These are phyloP conservation scores for Hemitrygon akajei DNA, from an alignment of 2,797 vertebrate species.

Conservation along the genomic window DNA sequence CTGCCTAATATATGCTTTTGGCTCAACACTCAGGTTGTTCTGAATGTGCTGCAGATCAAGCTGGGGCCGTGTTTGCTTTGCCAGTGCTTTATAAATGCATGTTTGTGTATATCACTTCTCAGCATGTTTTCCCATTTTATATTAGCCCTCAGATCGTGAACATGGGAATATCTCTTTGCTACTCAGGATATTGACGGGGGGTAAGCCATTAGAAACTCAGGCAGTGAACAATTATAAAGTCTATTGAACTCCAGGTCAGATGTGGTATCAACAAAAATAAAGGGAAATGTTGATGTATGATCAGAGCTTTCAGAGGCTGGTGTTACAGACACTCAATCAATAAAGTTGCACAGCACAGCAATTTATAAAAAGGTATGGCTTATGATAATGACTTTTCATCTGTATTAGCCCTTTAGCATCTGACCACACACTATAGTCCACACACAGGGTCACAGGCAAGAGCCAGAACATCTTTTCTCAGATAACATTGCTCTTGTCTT, in stretches of 20 bases:
- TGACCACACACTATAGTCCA: neutral
- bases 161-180: neutral
- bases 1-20: neutral
- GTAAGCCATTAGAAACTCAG: neutral
- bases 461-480: too few species aligned
- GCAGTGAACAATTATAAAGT: neutral
- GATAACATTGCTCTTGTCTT: too few species aligned
- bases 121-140: neutral
- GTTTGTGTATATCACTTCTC: neutral
- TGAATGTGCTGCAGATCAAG: neutral
- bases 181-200: neutral
- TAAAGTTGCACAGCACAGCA: constrained; percentile 1
- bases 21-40: neutral
- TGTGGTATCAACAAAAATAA: neutral
- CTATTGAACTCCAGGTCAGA: neutral
- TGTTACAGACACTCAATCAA: constrained; percentile 13
- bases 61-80: neutral
- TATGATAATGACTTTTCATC: neutral
- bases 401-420: neutral
- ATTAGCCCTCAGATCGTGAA: neutral
- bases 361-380: neutral
- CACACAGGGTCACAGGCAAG: neutral
- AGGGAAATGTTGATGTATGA: constrained; percentile 15
- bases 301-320: neutral
- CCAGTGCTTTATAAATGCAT: neutral